Evolutionary conservation across 1,140 invertebrate species (phyloP).

Genomic region (Macrocentrus cingulum): DNA sequence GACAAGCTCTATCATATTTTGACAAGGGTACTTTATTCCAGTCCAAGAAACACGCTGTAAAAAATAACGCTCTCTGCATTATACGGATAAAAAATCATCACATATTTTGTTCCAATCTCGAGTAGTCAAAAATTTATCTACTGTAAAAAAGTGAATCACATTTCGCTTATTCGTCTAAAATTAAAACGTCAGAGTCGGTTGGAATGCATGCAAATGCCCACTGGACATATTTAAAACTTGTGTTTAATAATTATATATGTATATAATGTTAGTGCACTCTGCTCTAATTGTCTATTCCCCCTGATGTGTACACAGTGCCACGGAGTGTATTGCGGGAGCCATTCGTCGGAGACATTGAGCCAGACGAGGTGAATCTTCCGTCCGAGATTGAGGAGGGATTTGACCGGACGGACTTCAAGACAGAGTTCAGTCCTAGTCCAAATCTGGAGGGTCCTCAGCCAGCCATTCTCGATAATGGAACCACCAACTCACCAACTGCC

Average conservation of each 20-base stretch:
- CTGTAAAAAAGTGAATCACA: no score
- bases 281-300: neutral
- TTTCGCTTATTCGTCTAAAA: neutral
- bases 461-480: slow-evolving; percentile 50
- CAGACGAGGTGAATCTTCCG: slow-evolving; percentile 66
- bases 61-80: no score
- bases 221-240: neutral
- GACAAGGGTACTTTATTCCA: no score
- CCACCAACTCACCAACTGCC: slow-evolving; percentile 49
- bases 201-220: slow-evolving; percentile 2
- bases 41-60: no score
- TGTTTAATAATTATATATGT: neutral
- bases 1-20: no score
- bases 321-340: slow-evolving; percentile 78
- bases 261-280: neutral
- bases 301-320: slow-evolving; percentile 71
- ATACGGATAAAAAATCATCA: no score
- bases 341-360: slow-evolving; percentile 72
- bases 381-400: slow-evolving; percentile 58
- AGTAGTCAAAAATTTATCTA: no score
- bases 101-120: no score
- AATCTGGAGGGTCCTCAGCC: slow-evolving; percentile 56
- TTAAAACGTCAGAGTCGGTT: neutral
- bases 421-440: slow-evolving; percentile 58
- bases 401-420: slow-evolving; percentile 54